Evolutionary conservation across 2,797 vertebrate genomes (phyloP), one percentile per base, ranked within the genome.

Genomic region (Ptychobarbus kaznakovi): DNA sequence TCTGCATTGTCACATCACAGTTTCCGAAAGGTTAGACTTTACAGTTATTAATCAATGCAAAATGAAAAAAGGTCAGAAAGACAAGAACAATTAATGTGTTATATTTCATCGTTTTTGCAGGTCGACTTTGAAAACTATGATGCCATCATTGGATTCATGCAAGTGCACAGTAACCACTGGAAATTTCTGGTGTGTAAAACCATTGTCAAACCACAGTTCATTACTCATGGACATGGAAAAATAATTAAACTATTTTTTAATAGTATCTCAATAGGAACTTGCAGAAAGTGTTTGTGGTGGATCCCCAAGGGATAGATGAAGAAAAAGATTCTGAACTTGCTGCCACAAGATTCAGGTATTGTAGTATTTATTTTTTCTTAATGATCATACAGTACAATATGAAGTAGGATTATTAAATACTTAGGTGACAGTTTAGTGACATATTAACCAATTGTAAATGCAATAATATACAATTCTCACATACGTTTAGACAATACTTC

Each of bases 101-200:
- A 20, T 38, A 69, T 22, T 69, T 42, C 20, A 42, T 22, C 35
- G 22, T 0, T 0, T 42, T 69, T 42, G 2, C 18, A 70, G 68
- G 68, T 70, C 20, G 7, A 13, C 38, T 70, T 70, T 42, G 9
- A 70, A 4, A 13, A 70, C 11, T 70, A n/a, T 6, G 68, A 70
- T 42, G 68, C 11, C 5, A 7, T 44, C 10, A 70, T 42, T 42
- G 68, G 68, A 22, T 70, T 70, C 3, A 42, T 70, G 1, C 18
- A 42, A 22, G 68, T n/a, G 1, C 8, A 69, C 6, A 12, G 35
- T 4, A 69, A 69, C 35, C 66, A 69, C 22, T 72, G 38, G 69
- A 72, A 25, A 15, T 73, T 49, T 28, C 70, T 73, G 70, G 13
- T 73, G n/a, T 73, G 70, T 46, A 73, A 73, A 46, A 73, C 70